A percentile compares a stretch with the other conserved stretches of the same genome.
These are phyloP conservation scores for Melanogrammus aeglefinus DNA, from an alignment of 2,797 vertebrate species.

Conservation along the genomic window DNA sequence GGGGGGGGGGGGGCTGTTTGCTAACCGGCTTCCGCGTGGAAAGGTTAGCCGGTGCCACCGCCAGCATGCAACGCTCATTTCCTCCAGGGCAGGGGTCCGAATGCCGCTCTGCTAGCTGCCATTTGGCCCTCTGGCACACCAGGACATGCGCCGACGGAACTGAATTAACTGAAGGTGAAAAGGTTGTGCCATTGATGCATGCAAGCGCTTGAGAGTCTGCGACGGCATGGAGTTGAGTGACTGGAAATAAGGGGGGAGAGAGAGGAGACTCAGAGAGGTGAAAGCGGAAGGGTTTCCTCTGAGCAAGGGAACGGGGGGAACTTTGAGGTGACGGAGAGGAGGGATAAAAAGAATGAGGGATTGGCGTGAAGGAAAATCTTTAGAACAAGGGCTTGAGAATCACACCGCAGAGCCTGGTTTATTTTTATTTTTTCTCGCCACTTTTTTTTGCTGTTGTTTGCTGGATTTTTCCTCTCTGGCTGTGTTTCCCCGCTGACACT, in stretches of 20 bases:
- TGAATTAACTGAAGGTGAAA: slow-evolving; percentile 45
- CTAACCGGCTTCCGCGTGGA: too few relatives aligned
- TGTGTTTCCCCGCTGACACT: slow-evolving; percentile 62
- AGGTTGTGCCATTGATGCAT: slow-evolving; percentile 34
- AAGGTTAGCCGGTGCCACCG: too few relatives aligned
- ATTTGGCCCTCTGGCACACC: background rate
- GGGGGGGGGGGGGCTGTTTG: too few relatives aligned
- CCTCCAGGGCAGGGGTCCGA: too few relatives aligned
- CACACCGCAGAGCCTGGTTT: too few relatives aligned
- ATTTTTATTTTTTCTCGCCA: too few relatives aligned
- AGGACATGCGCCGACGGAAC: slow-evolving; percentile 43
- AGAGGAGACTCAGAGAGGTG: background rate
- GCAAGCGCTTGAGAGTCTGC: slow-evolving; percentile 8
- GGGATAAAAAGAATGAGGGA: background rate
- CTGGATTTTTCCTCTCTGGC: slow-evolving; percentile 49
- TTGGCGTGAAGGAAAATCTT: slow-evolving; percentile 8
- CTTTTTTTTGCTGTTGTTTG: background rate
- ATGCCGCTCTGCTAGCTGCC: too few relatives aligned
- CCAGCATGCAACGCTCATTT: too few relatives aligned
- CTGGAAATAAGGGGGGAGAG: slow-evolving; percentile 8
- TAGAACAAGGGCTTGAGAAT: slow-evolving; percentile 19
- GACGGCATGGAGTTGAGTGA: slow-evolving; percentile 17
- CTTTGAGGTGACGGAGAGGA: background rate
- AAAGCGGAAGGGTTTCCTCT: background rate
- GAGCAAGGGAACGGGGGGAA: background rate